Base-by-base conservation (phyloP, 2,888 invertebrate species). In the Scaptomyza tumidula region DNA sequence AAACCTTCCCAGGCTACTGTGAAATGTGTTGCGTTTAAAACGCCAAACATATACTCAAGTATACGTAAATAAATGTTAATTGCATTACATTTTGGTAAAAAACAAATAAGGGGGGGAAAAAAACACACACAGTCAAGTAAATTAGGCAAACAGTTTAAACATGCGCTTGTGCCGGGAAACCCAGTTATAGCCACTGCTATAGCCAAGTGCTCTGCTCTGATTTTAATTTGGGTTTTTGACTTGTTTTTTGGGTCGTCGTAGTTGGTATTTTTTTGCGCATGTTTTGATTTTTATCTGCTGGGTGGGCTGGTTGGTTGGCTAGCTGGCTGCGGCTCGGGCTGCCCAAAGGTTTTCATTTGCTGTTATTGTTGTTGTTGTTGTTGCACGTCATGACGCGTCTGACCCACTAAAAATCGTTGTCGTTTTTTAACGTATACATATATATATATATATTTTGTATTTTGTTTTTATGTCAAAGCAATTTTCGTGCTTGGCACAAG, bases 281-380 rank as follows among this genome's bases (percentile, higher is more conserved):
- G 89, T 86, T 89, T 88, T 86, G 89, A 84, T 84, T 84, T 81
- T 86, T 88, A 83, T 83, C 83, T 85, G 83, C 86, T 82, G 88
- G 89, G 89, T 89, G 88, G 88, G 84, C 86, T 85, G 75, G 16
- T 45, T 44, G 35, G 49, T 77, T 82, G 71, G 31, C 41, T 44
- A 29, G 49, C 77, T 82, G 71, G 31, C 46, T 39, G 24, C 4
- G 27, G 35, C 56, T 50, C 66, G 44, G 24, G 33, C 56, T 52
- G 39, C 39, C 39, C 41, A 64, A 78, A 71, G 76, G 65, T 80
- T 76, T 79, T 55, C 70, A 75, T 71, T 75, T 54, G 58, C 58
- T 50, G 41, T 65, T 53, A 55, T 57, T 50, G 46, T 75, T 54
- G 58, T 56, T 50, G 41, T 65, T 53, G 58, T 57, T 50, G 46